Conservation (phyloP, 2,113 vertebrate genomes). For the Anoura caudifer region DNA sequence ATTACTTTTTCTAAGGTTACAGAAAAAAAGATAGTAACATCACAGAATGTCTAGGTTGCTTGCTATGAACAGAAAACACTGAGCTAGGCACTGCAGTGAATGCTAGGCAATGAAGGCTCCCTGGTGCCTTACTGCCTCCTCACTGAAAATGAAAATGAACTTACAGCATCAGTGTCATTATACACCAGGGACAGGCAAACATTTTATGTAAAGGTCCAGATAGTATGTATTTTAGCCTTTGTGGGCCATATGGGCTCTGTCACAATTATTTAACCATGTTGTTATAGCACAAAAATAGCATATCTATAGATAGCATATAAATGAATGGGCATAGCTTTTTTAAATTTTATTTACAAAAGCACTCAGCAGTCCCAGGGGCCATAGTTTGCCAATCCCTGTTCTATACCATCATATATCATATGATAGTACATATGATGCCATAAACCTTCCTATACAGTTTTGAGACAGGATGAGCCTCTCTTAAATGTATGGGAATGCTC, state of each 20-base stretch:
- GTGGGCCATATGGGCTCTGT: neutral
- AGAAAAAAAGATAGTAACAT: neutral
- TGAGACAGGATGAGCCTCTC: neutral
- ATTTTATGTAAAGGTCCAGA: neutral
- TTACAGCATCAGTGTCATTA: neutral
- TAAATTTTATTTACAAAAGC: neutral
- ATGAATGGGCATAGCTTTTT: neutral
- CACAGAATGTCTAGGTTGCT: neutral
- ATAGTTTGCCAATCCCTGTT: neutral
- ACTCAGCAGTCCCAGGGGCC: neutral
- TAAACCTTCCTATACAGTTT: neutral
- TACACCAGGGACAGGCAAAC: neutral
- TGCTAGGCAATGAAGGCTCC: neutral
- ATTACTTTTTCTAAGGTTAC: neutral
- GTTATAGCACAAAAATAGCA: neutral
- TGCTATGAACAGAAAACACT: neutral
- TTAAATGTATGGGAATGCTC: neutral
- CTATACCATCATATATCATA: neutral
- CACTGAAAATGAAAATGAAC: neutral
- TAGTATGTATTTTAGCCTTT: neutral
- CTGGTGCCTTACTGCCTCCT: neutral
- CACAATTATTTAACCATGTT: neutral
- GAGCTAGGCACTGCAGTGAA: neutral
- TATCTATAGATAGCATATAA: neutral
- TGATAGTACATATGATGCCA: neutral